phyloP scores from a whole-genome alignment of 1,140 invertebrate genomes.

The Bombus terrestris region DNA sequence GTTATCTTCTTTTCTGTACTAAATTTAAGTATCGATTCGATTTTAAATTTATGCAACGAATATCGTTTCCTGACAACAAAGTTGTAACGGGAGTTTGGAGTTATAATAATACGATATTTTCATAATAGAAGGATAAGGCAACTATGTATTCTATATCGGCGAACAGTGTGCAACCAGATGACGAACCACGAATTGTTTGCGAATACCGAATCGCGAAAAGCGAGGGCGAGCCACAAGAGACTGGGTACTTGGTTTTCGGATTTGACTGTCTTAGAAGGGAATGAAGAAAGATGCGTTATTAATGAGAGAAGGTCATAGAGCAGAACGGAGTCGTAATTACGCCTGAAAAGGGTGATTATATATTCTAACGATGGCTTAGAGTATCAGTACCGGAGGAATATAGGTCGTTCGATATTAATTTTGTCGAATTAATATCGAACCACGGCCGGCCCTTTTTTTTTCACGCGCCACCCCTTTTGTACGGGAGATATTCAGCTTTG shows the following conservation, averaged over 20 bases:
- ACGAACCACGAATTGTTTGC: no score
- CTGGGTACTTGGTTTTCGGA: background rate
- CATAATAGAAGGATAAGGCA: no score
- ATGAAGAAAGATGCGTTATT: background rate
- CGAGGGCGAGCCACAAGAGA: background rate
- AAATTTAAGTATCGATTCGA: no score
- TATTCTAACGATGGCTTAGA: constrained; percentile 7
- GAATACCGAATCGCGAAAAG: no score
- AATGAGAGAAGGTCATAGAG: background rate
- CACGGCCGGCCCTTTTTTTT: background rate
- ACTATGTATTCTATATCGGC: no score
- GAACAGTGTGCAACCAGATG: background rate
- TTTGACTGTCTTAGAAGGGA: background rate
- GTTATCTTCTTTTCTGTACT: no score
- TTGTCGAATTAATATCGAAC: constrained; percentile 40
- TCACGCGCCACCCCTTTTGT: constrained; percentile 16
- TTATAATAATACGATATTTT: background rate
- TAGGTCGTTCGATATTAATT: constrained; percentile 42
- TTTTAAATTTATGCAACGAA: background rate
- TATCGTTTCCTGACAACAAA: background rate
- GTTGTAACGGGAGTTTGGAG: background rate
- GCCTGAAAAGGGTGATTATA: constrained; percentile 8
- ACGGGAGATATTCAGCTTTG: constrained; percentile 13
- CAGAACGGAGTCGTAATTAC: background rate
- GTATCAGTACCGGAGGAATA: constrained; percentile 1